These are phyloP conservation scores for Sciurus carolinensis DNA, from an alignment of 2,797 vertebrate species.

Conservation along the genomic window DNA sequence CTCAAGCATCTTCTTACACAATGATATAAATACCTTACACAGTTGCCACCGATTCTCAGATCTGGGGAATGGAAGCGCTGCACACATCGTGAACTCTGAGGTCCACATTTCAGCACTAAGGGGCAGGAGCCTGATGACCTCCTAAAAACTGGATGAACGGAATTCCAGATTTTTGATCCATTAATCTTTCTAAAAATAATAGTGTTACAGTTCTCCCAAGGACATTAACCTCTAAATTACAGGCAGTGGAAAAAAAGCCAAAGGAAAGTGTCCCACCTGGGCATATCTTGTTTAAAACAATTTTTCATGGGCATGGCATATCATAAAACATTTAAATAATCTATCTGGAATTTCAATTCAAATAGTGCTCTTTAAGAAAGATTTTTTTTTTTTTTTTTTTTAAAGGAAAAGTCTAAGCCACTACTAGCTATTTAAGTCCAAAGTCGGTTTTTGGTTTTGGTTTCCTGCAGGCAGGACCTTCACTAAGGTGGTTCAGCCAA, in stretches of 20 bases:
- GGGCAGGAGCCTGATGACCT: not conserved
- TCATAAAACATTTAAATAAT: conserved; percentile 47
- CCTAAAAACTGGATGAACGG: not conserved
- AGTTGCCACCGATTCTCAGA: not conserved
- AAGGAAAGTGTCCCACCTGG: not conserved
- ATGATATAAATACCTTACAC: not conserved
- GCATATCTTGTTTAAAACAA: conserved; percentile 51
- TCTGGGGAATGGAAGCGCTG: not conserved
- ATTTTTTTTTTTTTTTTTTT: conserved; percentile 8
- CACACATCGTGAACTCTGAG: not conserved
- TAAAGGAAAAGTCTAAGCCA: conserved; percentile 15
- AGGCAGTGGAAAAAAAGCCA: conserved; percentile 29
- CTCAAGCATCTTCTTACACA: not conserved
- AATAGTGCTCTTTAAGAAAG: not conserved
- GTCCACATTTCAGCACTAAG: not conserved
- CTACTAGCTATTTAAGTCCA: not conserved
- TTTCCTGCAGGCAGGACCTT: not conserved
- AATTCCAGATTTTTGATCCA: not conserved
- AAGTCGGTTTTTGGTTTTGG: not conserved
- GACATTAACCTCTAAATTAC: not conserved
- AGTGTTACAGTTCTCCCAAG: not conserved
- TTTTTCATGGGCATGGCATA: not conserved
- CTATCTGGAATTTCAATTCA: conserved; percentile 33
- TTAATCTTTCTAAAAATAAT: conserved; percentile 4
- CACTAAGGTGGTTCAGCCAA: not conserved